Percentiles rank a stretch among this genome's conserved stretches.
Conservation (phyloP, 2,113 vertebrate genomes). For the Dryoscopus gambensis region DNA sequence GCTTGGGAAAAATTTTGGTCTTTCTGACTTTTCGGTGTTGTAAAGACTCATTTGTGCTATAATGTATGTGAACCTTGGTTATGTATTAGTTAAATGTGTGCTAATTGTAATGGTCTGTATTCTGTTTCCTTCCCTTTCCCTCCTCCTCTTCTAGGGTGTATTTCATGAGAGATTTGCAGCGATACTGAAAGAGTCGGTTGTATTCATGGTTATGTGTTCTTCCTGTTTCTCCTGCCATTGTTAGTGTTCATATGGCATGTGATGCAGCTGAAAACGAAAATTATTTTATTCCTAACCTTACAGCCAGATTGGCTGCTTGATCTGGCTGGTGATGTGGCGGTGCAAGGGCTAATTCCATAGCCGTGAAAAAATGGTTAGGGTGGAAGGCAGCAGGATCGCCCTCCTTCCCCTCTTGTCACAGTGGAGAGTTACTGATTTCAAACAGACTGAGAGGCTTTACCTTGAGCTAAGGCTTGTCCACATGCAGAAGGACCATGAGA, state of each 20-base stretch:
- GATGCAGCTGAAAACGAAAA: background rate
- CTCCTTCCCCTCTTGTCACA: background rate
- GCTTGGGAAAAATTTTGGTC: background rate
- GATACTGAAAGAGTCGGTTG: background rate
- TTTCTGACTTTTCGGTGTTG: background rate
- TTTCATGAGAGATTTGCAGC: background rate
- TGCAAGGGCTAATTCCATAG: background rate
- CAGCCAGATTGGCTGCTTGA: background rate
- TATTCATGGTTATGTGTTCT: background rate
- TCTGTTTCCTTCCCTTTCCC: background rate
- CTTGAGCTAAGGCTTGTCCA: background rate
- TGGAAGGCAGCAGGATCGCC: accelerated
- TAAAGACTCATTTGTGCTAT: background rate
- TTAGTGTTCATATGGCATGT: background rate
- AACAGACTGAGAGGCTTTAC: background rate
- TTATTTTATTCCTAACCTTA: background rate
- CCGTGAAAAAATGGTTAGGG: background rate
- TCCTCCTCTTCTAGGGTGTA: background rate
- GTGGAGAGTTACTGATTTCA: background rate
- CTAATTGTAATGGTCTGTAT: background rate
- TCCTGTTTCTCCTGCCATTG: background rate
- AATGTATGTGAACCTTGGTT: background rate
- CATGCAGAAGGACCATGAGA: background rate
- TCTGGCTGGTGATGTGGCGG: background rate
- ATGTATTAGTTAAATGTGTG: background rate